Percentiles rank a stretch among this genome's conserved stretches.
phyloP scores from a whole-genome alignment of 2,113 vertebrate species.

The Gnathonemus echidnorhynchus region DNA sequence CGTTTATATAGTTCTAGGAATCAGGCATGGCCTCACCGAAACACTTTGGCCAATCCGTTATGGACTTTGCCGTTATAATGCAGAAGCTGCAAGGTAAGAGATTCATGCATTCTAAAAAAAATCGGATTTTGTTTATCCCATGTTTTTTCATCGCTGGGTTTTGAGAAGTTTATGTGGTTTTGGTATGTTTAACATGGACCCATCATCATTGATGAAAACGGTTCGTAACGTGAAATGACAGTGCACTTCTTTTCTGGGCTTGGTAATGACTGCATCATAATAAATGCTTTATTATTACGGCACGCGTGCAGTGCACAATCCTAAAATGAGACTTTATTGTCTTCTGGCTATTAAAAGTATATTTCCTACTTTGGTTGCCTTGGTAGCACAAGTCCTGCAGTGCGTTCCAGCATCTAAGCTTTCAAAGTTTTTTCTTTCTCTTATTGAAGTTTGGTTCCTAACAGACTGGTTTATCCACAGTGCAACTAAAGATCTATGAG shows the following conservation, averaged over 20 bases:
- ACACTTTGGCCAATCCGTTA: conserved; percentile 50
- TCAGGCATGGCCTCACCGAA: conserved; percentile 72
- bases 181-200: neutral
- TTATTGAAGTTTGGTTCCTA: conserved; percentile 16
- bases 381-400: neutral
- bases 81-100: conserved; percentile 87
- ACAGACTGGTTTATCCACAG: neutral
- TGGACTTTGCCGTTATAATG: conserved; percentile 89
- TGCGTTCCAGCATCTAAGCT: neutral
- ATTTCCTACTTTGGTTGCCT: conserved; percentile 28
- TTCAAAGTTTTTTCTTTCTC: neutral
- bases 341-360: neutral
- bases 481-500: too few species aligned
- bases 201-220: neutral
- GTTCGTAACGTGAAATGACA: neutral
- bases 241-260: neutral
- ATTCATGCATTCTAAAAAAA: conserved; percentile 1
- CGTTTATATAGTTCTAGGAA: conserved; percentile 6
- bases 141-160: neutral
- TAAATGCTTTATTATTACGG: conserved; percentile 1
- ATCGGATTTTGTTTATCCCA: neutral
- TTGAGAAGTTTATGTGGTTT: neutral
- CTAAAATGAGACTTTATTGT: neutral
- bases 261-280: neutral
- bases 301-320: conserved; percentile 11